phyloP scores from a whole-genome alignment of 2,797 vertebrate species.

The Tiaroga cobitis region DNA sequence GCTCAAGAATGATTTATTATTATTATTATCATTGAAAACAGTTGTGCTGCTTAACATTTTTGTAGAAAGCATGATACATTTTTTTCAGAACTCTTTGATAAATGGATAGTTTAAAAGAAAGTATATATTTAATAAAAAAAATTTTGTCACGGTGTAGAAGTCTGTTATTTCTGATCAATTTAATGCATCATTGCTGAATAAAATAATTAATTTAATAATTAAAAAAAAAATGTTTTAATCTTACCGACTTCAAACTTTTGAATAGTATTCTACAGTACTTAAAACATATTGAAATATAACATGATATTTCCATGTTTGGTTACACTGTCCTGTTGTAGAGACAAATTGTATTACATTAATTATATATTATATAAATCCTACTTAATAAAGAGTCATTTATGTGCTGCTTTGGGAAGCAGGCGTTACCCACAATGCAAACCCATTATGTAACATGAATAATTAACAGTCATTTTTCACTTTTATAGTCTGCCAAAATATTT shows the following conservation, averaged over 20 bases:
- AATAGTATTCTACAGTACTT: background rate
- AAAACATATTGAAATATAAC: background rate
- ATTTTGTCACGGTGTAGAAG: background rate
- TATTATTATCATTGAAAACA: background rate
- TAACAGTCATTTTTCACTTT: background rate
- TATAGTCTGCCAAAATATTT: background rate
- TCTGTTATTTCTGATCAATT: background rate
- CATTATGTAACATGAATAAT: background rate
- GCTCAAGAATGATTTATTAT: background rate
- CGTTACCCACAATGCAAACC: background rate
- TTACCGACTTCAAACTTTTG: background rate
- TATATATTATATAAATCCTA: background rate
- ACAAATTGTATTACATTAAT: background rate
- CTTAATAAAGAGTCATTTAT: background rate
- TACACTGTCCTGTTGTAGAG: background rate
- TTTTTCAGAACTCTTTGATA: background rate
- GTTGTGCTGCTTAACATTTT: background rate
- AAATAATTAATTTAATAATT: background rate
- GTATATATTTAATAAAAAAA: background rate
- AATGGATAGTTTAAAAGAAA: background rate
- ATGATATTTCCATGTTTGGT: background rate
- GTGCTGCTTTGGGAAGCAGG: background rate
- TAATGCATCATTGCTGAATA: background rate
- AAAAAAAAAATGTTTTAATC: background rate
- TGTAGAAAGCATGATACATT: background rate